phyloP scores from a whole-genome alignment of 2,888 invertebrate species.

The Dryomyza anilis region DNA sequence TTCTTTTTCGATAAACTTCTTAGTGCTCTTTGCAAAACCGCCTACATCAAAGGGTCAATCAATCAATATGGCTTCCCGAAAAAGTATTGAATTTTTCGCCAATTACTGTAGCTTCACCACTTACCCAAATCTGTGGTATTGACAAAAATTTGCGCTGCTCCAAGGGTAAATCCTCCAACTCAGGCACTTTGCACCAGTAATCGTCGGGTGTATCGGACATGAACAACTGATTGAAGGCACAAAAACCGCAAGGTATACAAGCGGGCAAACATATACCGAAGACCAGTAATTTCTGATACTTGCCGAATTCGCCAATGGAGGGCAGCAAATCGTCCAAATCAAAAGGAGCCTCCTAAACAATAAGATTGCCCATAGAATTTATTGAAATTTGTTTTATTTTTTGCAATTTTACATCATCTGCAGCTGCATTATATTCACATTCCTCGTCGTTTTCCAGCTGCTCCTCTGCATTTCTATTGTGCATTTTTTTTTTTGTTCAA shows the following conservation, averaged over 20 bases:
- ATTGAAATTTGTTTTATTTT: too few relatives aligned
- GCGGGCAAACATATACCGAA: conserved; percentile 89
- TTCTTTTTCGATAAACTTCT: too few relatives aligned
- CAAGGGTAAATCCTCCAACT: conserved; percentile 65
- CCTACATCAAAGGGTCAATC: neutral
- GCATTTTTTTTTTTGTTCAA: too few relatives aligned
- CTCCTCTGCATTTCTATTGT: neutral
- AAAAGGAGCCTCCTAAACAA: conserved; percentile 61
- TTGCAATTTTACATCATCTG: conserved; percentile 21
- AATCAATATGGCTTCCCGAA: conserved; percentile 36
- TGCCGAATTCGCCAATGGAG: conserved; percentile 87
- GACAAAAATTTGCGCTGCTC: conserved; percentile 69
- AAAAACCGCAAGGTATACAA: conserved; percentile 88
- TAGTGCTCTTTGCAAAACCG: too few relatives aligned
- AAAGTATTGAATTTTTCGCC: too few relatives aligned
- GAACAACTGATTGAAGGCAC: conserved; percentile 91
- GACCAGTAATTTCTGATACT: conserved; percentile 82
- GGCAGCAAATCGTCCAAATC: conserved; percentile 86
- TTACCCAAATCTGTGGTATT: conserved; percentile 68
- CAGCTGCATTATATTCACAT: neutral
- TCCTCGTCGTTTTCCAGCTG: neutral
- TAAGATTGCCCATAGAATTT: too few relatives aligned
- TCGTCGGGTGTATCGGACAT: conserved; percentile 87
- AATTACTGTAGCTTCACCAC: too few relatives aligned
- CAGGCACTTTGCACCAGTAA: conserved; percentile 83